phyloP scores from a whole-genome alignment of 2,888 invertebrate species.

The Eupeodes latifasciatus region DNA sequence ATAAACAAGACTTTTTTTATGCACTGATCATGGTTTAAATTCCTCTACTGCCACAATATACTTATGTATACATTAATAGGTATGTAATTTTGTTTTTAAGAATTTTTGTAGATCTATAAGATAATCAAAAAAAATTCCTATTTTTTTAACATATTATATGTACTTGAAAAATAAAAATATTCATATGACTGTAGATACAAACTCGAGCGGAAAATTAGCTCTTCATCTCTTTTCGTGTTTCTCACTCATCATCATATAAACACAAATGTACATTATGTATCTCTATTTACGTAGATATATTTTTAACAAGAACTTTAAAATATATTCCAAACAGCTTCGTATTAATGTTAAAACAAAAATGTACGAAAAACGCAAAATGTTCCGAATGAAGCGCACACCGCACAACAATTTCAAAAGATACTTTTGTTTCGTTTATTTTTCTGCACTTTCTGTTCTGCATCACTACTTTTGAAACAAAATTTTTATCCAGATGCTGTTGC shows the following conservation, averaged over 20 bases:
- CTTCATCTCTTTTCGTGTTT: constrained; percentile 36
- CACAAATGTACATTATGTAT: constrained; percentile 30
- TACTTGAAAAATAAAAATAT: constrained; percentile 26
- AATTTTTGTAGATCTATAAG: not conserved
- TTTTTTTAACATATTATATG: not conserved
- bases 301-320: constrained; percentile 39
- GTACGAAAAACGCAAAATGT: constrained; percentile 51
- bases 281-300: not conserved
- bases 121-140: constrained; percentile 3
- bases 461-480: constrained; percentile 37
- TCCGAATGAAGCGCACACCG: constrained; percentile 14
- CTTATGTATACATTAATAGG: not conserved
- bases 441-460: constrained; percentile 21
- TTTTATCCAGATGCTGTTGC: constrained; percentile 39
- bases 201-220: constrained; percentile 48
- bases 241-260: constrained; percentile 14
- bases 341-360: constrained; percentile 29
- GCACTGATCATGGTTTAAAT: not conserved
- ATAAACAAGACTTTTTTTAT: constrained; percentile 5
- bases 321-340: constrained; percentile 48
- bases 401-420: constrained; percentile 42
- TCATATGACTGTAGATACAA: constrained; percentile 15
- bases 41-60: not conserved
- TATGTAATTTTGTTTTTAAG: not conserved
- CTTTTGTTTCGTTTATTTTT: constrained; percentile 12